phyloP scores from a whole-genome alignment of 2,888 invertebrate genomes.

The Embidobia sp. region DNA sequence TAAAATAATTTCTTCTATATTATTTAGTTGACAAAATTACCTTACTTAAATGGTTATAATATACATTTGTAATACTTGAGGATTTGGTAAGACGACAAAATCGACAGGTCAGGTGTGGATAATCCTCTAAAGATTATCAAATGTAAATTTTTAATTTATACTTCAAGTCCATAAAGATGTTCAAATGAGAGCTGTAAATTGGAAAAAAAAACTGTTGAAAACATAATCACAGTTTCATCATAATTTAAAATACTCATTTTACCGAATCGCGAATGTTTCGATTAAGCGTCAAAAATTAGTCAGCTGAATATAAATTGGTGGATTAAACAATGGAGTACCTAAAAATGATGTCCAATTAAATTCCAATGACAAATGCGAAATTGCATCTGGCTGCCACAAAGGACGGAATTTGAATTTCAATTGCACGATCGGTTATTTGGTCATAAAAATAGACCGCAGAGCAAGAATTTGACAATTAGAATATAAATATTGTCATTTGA shows the following conservation, averaged over 20 bases:
- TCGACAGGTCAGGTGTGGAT: no score
- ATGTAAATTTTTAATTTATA: no score
- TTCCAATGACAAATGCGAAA: slow-evolving; percentile 34
- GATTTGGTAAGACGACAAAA: no score
- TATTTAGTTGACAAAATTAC: not conserved
- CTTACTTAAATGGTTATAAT: no score
- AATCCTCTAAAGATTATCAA: no score
- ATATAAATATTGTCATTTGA: slow-evolving; percentile 52
- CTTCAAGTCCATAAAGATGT: no score
- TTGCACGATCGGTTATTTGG: slow-evolving; percentile 27
- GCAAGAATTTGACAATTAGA: slow-evolving; percentile 43
- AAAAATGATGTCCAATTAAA: slow-evolving; percentile 23
- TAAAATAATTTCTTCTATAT: not conserved
- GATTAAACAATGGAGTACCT: not conserved
- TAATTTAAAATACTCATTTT: not conserved
- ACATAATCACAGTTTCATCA: not conserved
- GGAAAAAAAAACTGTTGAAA: no score
- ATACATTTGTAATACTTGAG: no score
- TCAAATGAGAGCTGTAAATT: no score
- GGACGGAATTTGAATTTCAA: slow-evolving; percentile 46
- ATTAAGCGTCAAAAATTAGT: slow-evolving; percentile 21
- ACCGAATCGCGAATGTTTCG: slow-evolving; percentile 17
- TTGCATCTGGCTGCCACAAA: slow-evolving; percentile 6
- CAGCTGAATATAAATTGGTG: slow-evolving; percentile 33
- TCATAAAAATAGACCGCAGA: slow-evolving; percentile 18